Evolutionary conservation across 2,113 vertebrate species (phyloP).

Genomic region (Corythoichthys haematopterus): DNA sequence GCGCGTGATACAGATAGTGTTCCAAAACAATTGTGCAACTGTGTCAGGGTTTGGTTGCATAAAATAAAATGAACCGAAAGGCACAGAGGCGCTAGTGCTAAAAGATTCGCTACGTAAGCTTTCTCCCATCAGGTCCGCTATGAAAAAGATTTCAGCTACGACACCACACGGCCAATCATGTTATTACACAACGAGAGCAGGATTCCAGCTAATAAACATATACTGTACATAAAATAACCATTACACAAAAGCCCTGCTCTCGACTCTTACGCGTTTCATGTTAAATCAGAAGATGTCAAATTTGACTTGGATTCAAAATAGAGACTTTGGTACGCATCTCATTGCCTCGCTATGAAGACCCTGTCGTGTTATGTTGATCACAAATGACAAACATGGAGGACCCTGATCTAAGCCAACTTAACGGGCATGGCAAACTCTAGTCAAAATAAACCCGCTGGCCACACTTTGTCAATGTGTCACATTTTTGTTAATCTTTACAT

Average conservation of each 20-base stretch:
- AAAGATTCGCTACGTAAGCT: conserved; percentile 36
- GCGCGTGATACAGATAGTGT: background rate
- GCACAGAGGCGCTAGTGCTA: conserved; percentile 53
- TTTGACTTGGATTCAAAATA: conserved; percentile 35
- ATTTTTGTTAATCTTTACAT: background rate
- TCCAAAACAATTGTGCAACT: conserved; percentile 36
- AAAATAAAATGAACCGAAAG: conserved; percentile 40
- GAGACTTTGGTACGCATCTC: conserved; percentile 54
- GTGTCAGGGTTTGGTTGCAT: conserved; percentile 16
- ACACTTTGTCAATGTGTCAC: background rate
- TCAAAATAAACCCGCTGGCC: background rate
- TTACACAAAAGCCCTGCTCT: conserved; percentile 4
- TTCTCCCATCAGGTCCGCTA: conserved; percentile 5
- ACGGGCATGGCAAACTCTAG: background rate
- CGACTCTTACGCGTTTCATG: conserved; percentile 15
- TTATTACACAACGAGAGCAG: background rate
- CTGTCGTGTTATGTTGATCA: conserved; percentile 9
- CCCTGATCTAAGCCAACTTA: background rate
- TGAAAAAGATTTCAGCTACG: background rate
- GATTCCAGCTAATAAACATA: conserved; percentile 1
- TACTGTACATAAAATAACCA: conserved; percentile 7
- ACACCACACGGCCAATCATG: background rate
- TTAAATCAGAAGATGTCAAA: conserved; percentile 32
- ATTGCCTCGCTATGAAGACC: conserved; percentile 24
- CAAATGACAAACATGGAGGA: conserved; percentile 24